Percentiles rank a stretch among this genome's conserved stretches.
Evolutionary conservation across 2,797 vertebrate genomes (phyloP).

Genomic region (Brachyalestes nurse): DNA sequence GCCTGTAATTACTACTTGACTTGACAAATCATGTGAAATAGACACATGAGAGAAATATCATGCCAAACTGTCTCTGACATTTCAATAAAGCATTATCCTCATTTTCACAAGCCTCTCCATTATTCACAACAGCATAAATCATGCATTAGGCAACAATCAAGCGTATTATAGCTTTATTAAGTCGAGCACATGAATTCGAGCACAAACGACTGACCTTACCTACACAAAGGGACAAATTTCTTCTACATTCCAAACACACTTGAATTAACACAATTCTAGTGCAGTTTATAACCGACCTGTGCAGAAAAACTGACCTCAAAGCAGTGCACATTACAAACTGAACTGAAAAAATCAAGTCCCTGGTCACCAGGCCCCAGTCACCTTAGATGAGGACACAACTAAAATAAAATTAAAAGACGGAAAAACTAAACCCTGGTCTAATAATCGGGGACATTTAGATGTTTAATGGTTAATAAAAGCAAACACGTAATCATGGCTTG

Average conservation of each 20-base stretch:
- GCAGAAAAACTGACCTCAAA: background rate
- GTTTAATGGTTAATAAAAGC: background rate
- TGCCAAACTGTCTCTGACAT: background rate
- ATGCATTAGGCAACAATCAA: background rate
- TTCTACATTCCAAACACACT: too few species aligned
- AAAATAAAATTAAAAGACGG: conserved; percentile 1
- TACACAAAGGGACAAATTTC: background rate
- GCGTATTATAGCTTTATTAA: background rate
- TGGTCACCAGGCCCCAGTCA: background rate
- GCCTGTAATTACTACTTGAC: background rate
- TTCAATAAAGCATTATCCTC: background rate
- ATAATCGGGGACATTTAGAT: too few species aligned
- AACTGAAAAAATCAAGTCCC: background rate
- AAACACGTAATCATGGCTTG: background rate
- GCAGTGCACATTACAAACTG: background rate
- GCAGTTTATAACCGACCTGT: background rate
- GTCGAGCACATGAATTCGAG: too few species aligned
- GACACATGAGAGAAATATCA: background rate
- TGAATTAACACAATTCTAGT: background rate
- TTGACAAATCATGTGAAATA: background rate
- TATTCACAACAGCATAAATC: background rate
- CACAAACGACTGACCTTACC: background rate
- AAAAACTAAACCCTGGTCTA: too few species aligned
- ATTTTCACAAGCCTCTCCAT: background rate
- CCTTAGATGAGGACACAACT: background rate